Percentiles rank a stretch among this genome's conserved stretches.
phyloP scores from a whole-genome alignment of 92 coral and sea anemone genomes.

The Pocillopora meandrina region DNA sequence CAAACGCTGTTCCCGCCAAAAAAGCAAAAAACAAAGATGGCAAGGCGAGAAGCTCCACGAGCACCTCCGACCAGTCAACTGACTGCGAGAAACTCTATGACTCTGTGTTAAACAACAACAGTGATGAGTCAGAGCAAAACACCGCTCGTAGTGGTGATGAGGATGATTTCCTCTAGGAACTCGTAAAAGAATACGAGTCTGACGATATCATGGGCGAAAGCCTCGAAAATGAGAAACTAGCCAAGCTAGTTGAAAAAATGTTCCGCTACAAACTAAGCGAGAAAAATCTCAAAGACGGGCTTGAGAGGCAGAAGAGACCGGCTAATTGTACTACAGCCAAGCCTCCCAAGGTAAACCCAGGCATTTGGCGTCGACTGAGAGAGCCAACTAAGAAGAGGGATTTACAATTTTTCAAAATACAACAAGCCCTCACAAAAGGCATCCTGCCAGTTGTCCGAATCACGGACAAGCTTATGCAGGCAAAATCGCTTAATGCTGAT shows the following conservation, averaged over 20 bases:
- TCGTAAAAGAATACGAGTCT: slow-evolving; percentile 35
- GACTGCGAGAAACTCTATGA: neutral
- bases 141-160: slow-evolving; percentile 14
- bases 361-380: slow-evolving; percentile 56
- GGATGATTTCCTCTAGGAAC: slow-evolving; percentile 23
- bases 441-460: slow-evolving; percentile 49
- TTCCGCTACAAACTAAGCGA: slow-evolving; percentile 43
- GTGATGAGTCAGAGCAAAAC: neutral
- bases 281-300: slow-evolving; percentile 42
- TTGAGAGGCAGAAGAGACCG: slow-evolving; percentile 53
- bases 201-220: slow-evolving; percentile 38
- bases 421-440: slow-evolving; percentile 68
- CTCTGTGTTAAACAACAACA: neutral
- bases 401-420: slow-evolving; percentile 58
- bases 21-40: neutral
- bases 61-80: neutral
- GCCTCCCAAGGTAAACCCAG: slow-evolving; percentile 57
- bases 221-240: slow-evolving; percentile 36
- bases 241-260: slow-evolving; percentile 52
- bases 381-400: slow-evolving; percentile 49
- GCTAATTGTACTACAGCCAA: slow-evolving; percentile 37
- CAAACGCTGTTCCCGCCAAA: neutral
- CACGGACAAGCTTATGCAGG: slow-evolving; percentile 60
- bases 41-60: neutral
- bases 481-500: slow-evolving; percentile 24